Percentiles rank a stretch among this genome's conserved stretches.
Evolutionary conservation across 2,797 vertebrate species (phyloP).

Genomic region (Epinephelus awoara): DNA sequence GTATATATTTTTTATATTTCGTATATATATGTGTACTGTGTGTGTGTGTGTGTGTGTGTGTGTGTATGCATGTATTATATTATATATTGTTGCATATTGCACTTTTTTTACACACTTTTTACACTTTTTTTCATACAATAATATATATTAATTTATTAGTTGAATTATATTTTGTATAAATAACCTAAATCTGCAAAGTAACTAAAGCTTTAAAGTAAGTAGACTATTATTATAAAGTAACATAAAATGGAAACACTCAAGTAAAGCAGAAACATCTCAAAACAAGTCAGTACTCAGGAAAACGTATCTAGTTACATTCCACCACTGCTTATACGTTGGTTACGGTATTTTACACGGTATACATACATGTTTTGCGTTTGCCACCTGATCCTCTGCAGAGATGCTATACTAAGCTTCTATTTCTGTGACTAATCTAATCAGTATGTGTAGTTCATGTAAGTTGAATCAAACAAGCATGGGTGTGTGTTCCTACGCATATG

Average conservation of each 20-base stretch:
- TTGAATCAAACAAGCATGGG: conserved; percentile 46
- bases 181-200: background rate
- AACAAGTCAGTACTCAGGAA: background rate
- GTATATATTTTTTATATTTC: no score
- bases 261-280: background rate
- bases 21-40: no score
- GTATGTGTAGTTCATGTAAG: conserved; percentile 41
- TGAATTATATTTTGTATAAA: background rate
- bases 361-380: background rate
- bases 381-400: conserved; percentile 8
- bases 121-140: no score
- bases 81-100: no score
- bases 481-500: conserved; percentile 58
- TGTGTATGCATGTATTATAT: no score
- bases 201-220: no score
- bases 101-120: no score
- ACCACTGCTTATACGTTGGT: background rate
- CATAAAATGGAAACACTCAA: background rate
- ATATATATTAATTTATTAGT: background rate
- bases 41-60: no score
- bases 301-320: background rate
- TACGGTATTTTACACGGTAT: background rate
- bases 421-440: conserved; percentile 34
- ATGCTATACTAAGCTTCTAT: background rate
- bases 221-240: background rate